Base-by-base conservation (phyloP, 2,888 invertebrate species). In the Drosophila monieri region DNA sequence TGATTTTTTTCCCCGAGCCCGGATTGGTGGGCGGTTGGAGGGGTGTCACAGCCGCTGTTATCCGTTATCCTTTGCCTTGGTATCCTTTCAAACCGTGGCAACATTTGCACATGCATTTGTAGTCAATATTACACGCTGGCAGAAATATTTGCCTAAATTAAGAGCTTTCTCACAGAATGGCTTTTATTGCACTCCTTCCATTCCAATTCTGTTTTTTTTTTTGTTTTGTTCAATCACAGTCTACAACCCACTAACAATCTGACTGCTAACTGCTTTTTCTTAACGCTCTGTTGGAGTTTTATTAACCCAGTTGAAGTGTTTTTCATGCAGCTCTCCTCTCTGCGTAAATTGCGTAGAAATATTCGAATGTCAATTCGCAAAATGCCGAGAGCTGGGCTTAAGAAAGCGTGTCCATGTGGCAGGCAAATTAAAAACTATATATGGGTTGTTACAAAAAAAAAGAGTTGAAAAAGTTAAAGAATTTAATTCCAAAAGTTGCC, bases 21-120 rank as follows among this genome's bases (percentile, higher is more conserved):
- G 52, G 47, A 56, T 66, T 67, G 39, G 35, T 55, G 48, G 47
- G 25, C 4, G 32, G 51, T n/a, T 37, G 23, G 37, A 44, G 51
- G 39, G 48, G 14, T 55, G 69, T 70, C 64, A 58, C 70, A 74
- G 57, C 70, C 70, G 68, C 75, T 57, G 58, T 60, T 58, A 70
- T 59, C 55, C 56, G 37, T 37, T 51, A 47, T 46, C 49, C 58
- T 64, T 27, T 53, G 49, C 35, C 48, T 43, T 39, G 47, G 46
- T 67, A 85, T 83, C 81, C 85, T 74, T 83, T 86, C 80, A 76
- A 85, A 74, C 79, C 86, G 86, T 90, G 89, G 86, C 87, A 88
- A 89, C 89, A 89, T 89, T 89, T 89, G 89, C 89, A 89, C 87
- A 78, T 77, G 83, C 89, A 74, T 89, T 90, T 79, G 78, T 86